A percentile compares a stretch with the other conserved stretches of the same genome.
phyloP scores from a whole-genome alignment of 2,888 invertebrate genomes.

The Drosophila dives region DNA sequence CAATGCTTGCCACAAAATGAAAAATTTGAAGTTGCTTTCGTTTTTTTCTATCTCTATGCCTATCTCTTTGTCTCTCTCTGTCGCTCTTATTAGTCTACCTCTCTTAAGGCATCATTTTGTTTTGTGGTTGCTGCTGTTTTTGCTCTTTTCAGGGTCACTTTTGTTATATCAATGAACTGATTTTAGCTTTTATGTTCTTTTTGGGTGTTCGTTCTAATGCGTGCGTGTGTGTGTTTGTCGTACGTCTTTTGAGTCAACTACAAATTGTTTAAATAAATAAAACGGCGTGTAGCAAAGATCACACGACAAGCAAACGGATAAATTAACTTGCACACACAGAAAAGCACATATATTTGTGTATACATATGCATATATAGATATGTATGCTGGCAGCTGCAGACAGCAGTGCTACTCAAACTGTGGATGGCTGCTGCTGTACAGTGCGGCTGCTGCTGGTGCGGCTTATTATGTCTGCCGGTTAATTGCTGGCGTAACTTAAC shows the following conservation, averaged over 20 bases:
- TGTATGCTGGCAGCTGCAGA: slow-evolving; percentile 10
- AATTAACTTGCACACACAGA: slow-evolving; percentile 53
- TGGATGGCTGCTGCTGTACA: slow-evolving; percentile 17
- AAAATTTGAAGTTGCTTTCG: slow-evolving; percentile 12
- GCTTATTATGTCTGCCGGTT: background rate
- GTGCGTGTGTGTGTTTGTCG: slow-evolving; percentile 20
- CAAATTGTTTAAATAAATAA: slow-evolving; percentile 76
- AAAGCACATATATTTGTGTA: background rate
- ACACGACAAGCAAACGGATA: slow-evolving; percentile 53
- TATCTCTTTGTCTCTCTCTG: background rate
- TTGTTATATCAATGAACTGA: slow-evolving; percentile 71
- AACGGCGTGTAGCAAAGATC: slow-evolving; percentile 80
- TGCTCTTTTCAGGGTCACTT: slow-evolving; percentile 73
- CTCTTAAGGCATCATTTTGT: slow-evolving; percentile 23
- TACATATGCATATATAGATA: background rate
- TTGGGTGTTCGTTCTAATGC: slow-evolving; percentile 6
- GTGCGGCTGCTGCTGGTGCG: background rate
- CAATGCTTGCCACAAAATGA: slow-evolving; percentile 22
- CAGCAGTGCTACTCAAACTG: slow-evolving; percentile 35
- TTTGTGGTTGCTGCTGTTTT: slow-evolving; percentile 22
- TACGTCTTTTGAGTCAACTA: slow-evolving; percentile 55
- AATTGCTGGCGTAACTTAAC: slow-evolving; percentile 14
- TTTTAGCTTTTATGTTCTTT: slow-evolving; percentile 41
- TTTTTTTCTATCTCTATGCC: background rate
- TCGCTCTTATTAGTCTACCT: slow-evolving; percentile 14